These are phyloP conservation scores for Cassiopea andromeda DNA, from an alignment of 30 jellyfish, hydroid and myxozoan genomes.

Conservation along the genomic window DNA sequence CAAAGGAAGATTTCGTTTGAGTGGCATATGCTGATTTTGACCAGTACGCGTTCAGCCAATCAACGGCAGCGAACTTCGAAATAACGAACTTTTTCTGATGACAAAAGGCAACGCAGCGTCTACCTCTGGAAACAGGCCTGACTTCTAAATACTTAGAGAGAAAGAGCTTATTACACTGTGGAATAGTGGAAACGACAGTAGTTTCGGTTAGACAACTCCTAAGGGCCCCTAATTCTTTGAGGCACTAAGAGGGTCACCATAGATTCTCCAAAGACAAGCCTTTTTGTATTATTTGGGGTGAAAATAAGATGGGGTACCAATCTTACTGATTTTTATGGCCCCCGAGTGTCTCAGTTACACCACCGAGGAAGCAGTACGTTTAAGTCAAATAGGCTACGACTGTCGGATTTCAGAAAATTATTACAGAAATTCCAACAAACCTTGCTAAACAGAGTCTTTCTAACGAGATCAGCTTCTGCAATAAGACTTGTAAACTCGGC, in stretches of 20 bases:
- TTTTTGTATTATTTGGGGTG: too few species aligned
- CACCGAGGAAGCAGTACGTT: too few species aligned
- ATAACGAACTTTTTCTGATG: conserved; percentile 56
- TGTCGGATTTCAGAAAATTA: neutral
- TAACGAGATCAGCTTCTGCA: conserved; percentile 21
- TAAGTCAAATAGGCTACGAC: too few species aligned
- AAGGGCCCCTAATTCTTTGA: too few species aligned
- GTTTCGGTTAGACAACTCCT: too few species aligned
- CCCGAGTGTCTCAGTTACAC: too few species aligned
- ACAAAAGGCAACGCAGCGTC: neutral
- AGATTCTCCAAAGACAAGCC: too few species aligned
- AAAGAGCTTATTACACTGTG: neutral
- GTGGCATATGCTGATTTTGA: conserved; percentile 47
- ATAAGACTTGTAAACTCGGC: neutral
- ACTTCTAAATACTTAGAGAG: neutral
- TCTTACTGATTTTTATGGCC: too few species aligned
- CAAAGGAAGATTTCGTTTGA: neutral
- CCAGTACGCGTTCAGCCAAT: conserved; percentile 48
- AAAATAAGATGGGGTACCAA: too few species aligned
- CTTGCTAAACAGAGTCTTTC: conserved; percentile 33
- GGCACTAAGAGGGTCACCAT: too few species aligned
- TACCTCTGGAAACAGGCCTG: neutral
- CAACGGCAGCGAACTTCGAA: conserved; percentile 13
- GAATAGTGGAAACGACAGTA: too few species aligned
- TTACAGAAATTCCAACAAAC: neutral